Evolutionary conservation across 2,888 invertebrate species (phyloP).

Genomic region (Boloria euphrosyne): DNA sequence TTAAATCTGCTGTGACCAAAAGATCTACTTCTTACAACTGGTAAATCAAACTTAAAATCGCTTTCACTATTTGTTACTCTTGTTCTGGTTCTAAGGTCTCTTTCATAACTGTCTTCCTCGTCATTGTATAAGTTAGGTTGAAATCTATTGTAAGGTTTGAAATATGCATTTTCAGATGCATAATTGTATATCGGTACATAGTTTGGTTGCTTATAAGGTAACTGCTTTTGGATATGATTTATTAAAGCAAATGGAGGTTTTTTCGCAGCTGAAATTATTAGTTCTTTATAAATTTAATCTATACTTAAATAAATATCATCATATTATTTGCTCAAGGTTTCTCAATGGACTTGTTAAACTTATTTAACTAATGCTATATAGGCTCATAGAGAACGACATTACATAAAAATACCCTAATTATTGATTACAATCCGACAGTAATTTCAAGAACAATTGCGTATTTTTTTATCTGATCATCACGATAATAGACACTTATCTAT

Average conservation of each 20-base stretch:
- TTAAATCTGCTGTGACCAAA: conserved; percentile 13
- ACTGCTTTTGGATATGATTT: background rate
- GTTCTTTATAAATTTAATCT: background rate
- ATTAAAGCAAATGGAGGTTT: conserved; percentile 35
- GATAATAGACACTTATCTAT: no score
- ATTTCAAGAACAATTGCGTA: no score
- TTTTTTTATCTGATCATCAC: no score
- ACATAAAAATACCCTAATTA: no score
- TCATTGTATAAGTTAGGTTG: conserved; percentile 49
- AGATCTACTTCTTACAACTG: conserved; percentile 14
- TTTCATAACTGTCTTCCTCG: conserved; percentile 15
- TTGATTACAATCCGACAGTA: no score
- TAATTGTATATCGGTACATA: conserved; percentile 55
- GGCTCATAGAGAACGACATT: no score
- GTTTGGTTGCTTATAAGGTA: conserved; percentile 48
- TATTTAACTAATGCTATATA: no score
- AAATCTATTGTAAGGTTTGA: conserved; percentile 48
- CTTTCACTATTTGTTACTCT: background rate
- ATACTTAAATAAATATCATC: no score
- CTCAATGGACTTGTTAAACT: no score
- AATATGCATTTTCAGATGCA: conserved; percentile 45
- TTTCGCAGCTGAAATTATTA: conserved; percentile 43
- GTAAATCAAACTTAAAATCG: background rate
- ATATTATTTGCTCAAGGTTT: no score
- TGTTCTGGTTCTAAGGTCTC: conserved; percentile 14